Base-by-base conservation (phyloP, 2,113 vertebrate genomes). In the Prochilodus magdalenae region DNA sequence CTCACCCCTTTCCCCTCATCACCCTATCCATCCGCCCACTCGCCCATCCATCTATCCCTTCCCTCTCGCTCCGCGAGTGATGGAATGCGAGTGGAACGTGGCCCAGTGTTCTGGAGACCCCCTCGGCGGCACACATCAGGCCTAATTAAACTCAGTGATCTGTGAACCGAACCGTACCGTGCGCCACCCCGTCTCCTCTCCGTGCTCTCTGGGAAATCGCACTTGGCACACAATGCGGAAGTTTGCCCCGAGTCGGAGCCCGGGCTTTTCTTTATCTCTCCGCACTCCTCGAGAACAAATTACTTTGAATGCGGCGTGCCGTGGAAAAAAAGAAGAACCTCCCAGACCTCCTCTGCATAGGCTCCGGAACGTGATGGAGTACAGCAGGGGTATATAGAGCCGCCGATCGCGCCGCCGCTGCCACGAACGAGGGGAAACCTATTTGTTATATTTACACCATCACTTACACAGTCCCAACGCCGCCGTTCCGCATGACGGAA, bases 131-230 rank as follows among this genome's bases (percentile, higher is more conserved):
- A 60, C 87, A 88, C 86, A 90, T 88, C 83, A 86, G 88, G 77
- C 84, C 89, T 86, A 90, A 91, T 92, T 91, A 93, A 88, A 91
- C 73, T 57, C 87, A 88, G 79, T 91, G 89, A 92, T 85, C 90
- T 91, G 86, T 90, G 89, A 90, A 86, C 84, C 86, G 44, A 71
- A 24, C 36, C 79, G 24, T 24, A 22, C 15, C 72, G 49, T 85
- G 15, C 57, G 11, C n/a, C 74, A 16, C 57, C 74, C 16, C 26
- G 57, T 60, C n/a, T 60, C 57, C 57, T 47, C 59, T 27, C 47
- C 0, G 79, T 8, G 59, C 57, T 47, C 59, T 27, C 47, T 0
- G 79, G 22, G 59, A 72, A 20, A 49, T 63, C 55, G 29, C 40
- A 14, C 69, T 24, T 33, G 12, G 70, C 71, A 18, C 59, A 73